Conservation (phyloP, 2,113 vertebrate species). For the Campylomormyrus tamandua region DNA sequence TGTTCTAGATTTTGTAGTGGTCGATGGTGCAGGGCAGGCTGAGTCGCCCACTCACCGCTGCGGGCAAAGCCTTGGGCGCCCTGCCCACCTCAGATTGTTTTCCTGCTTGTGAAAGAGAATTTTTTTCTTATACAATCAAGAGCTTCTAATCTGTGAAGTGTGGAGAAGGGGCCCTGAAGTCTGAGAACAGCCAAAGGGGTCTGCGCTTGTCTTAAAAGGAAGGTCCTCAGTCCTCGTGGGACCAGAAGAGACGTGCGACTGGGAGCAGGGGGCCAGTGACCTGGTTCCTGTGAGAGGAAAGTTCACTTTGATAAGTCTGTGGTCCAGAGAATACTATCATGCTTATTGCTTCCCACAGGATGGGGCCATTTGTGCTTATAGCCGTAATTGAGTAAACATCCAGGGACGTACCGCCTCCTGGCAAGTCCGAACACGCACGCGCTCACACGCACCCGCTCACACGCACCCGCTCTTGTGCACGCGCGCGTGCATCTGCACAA, state of each 20-base stretch:
- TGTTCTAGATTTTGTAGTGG: neutral
- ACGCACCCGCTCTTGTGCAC: neutral
- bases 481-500: neutral
- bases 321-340: slow-evolving; percentile 12
- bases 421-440: neutral
- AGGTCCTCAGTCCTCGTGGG: slow-evolving; percentile 13
- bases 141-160: neutral
- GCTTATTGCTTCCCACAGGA: slow-evolving; percentile 33
- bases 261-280: slow-evolving; percentile 21
- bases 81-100: neutral
- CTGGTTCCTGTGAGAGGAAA: slow-evolving; percentile 31
- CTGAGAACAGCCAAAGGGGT: neutral
- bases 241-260: slow-evolving; percentile 4
- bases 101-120: neutral
- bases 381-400: slow-evolving; percentile 44
- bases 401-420: slow-evolving; percentile 35
- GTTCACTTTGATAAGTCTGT: slow-evolving; percentile 25
- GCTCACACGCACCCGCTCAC: neutral
- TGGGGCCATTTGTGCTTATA: slow-evolving; percentile 36
- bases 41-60: neutral
- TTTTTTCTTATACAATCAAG: neutral
- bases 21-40: neutral
- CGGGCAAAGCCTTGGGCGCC: neutral
- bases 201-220: neutral
- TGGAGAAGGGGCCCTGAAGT: neutral